phyloP scores from a whole-genome alignment of 2,797 vertebrate genomes.

The Coendou prehensilis region DNA sequence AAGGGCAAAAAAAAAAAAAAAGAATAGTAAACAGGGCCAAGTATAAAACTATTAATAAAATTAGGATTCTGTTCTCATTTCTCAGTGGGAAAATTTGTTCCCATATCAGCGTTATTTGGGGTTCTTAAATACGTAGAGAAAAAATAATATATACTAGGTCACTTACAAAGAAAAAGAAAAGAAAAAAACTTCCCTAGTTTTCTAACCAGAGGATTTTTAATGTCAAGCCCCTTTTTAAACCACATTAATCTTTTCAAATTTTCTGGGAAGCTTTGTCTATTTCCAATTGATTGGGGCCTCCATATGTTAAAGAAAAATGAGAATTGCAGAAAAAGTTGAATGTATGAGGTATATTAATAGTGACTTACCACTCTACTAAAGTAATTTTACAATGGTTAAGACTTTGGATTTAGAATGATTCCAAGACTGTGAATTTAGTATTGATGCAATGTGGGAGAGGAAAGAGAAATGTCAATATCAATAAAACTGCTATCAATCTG shows the following conservation, averaged over 20 bases:
- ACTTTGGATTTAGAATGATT: slow-evolving; percentile 69
- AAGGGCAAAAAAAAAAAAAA: background rate
- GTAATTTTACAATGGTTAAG: slow-evolving; percentile 65
- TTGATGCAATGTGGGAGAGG: background rate
- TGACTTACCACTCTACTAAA: background rate
- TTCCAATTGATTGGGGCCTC: slow-evolving; percentile 77
- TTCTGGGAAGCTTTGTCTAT: slow-evolving; percentile 67
- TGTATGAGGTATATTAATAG: slow-evolving; percentile 69
- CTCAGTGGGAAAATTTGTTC: slow-evolving; percentile 76
- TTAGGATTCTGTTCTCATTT: slow-evolving; percentile 79
- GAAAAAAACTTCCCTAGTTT: background rate
- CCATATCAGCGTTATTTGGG: slow-evolving; percentile 67
- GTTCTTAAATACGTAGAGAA: slow-evolving; percentile 43
- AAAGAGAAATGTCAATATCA: slow-evolving; percentile 41
- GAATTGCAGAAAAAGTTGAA: slow-evolving; percentile 70
- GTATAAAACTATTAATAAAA: slow-evolving; percentile 74
- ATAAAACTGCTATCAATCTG: slow-evolving; percentile 51
- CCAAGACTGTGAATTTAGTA: slow-evolving; percentile 32
- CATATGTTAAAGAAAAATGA: slow-evolving; percentile 73
- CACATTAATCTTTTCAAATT: slow-evolving; percentile 79
- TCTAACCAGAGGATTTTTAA: slow-evolving; percentile 17
- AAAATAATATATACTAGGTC: slow-evolving; percentile 56
- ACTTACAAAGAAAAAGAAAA: slow-evolving; percentile 63
- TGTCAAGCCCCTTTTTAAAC: slow-evolving; percentile 79
- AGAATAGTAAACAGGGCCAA: slow-evolving; percentile 61